phyloP scores from a whole-genome alignment of 2,888 invertebrate genomes.

The Lampropteryx suffumata region DNA sequence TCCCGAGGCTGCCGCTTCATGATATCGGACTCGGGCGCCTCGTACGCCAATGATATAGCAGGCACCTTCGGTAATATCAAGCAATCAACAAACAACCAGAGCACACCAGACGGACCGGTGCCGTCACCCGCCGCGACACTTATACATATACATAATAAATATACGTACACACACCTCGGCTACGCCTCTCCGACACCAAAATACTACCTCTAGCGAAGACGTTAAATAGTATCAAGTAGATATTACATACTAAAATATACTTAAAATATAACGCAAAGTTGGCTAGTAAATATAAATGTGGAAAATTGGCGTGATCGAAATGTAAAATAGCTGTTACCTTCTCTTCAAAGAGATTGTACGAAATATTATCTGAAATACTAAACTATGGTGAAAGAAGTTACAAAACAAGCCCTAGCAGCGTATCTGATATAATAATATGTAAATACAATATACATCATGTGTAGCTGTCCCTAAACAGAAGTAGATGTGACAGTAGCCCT shows the following conservation, averaged over 20 bases:
- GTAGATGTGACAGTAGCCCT: constrained; percentile 35
- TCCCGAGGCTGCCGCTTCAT: constrained; percentile 99
- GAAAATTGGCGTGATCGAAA: constrained; percentile 68
- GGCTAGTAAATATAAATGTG: constrained; percentile 63
- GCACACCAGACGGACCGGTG: constrained; percentile 40
- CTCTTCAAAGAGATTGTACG: constrained; percentile 50
- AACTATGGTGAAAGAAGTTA: constrained; percentile 65
- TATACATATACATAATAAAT: constrained; percentile 56
- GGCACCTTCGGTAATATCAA: constrained; percentile 92
- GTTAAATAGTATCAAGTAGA: constrained; percentile 44
- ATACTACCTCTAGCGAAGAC: constrained; percentile 56
- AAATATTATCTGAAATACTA: constrained; percentile 64
- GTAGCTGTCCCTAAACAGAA: constrained; percentile 44
- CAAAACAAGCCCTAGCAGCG: constrained; percentile 67
- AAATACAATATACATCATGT: constrained; percentile 50
- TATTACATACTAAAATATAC: constrained; percentile 50
- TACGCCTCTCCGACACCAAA: constrained; percentile 42
- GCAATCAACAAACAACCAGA: constrained; percentile 67
- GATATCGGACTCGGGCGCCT: constrained; percentile 99
- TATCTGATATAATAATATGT: constrained; percentile 43
- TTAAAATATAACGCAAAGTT: constrained; percentile 60
- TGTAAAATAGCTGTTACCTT: constrained; percentile 61
- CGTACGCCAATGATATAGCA: constrained; percentile 99
- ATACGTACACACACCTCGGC: constrained; percentile 59
- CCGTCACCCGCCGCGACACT: constrained; percentile 42